Evolutionary conservation across 2,797 vertebrate genomes (phyloP), one percentile per base, ranked within the genome.

Genomic region (Pangasius krempfi): DNA sequence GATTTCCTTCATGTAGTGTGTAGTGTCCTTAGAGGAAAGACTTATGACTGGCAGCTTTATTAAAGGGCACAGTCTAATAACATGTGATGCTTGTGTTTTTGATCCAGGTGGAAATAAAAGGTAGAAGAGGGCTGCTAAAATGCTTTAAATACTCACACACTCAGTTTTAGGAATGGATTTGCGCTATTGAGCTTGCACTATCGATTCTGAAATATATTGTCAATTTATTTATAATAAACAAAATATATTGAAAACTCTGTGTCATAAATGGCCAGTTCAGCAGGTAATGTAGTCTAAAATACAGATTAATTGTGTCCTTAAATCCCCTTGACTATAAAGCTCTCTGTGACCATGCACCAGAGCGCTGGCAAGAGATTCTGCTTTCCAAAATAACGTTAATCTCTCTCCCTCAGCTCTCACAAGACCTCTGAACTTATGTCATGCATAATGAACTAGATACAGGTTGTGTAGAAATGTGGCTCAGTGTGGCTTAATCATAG

Each of bases 71-170:
- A 50, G 70, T 60, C 5, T 60, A 83, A 82, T 83, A 58, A 58
- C 20, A 68, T 47, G 0, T 60, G 66, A 47, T 83, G 33, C 68
- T 44, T 72, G 22, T 87, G 22, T 50, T 62, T 66, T 60, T 47
- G 25, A 82, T 14, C 78, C 22, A n/a, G 30, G 64, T 60, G 37
- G 76, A 70, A 81, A 80, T 66, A 18, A 87, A 79, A 66, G 37
- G 44, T 54, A 37, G 18, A 56, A 16, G 25, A 62, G 6, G 5
- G 8, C 25, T 44, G 37, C 5, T 64, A 30, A 78, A 33, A 33
- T 33, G 33, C 33, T 78, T 70, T 56, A 72, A 80, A 70, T 22
- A 12, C 22, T 3, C 60, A 47, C n/a, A 33, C 7, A 27, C 44
- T 27, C 40, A 13, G 10, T 37, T 66, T 54, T 56, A 80, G 30